Evolutionary conservation across 2,888 invertebrate genomes (phyloP).

Genomic region (Clunio marinus): DNA sequence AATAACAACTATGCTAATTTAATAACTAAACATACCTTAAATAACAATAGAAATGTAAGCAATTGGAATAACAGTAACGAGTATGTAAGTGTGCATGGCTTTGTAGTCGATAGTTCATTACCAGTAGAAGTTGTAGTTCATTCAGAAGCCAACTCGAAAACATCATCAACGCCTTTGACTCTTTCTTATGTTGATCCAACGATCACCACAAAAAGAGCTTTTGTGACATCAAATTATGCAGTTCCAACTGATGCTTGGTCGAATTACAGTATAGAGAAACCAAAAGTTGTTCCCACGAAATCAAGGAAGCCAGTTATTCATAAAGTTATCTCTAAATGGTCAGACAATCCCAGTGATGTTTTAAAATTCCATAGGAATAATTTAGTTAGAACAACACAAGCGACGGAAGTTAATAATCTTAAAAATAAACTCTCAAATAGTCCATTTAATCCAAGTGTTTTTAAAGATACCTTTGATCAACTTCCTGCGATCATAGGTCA

Average conservation of each 20-base stretch:
- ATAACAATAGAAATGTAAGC: constrained; percentile 6
- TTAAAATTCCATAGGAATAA: constrained; percentile 1
- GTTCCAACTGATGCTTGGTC: constrained; percentile 1
- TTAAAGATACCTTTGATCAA: too few species aligned
- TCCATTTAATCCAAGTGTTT: not conserved
- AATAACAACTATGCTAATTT: constrained; percentile 35
- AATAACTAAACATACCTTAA: constrained; percentile 36
- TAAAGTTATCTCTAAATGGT: constrained; percentile 38
- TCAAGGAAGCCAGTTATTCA: constrained; percentile 32
- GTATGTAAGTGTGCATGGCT: not conserved
- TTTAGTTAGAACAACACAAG: not conserved
- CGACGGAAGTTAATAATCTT: constrained; percentile 10
- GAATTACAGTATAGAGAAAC: constrained; percentile 5
- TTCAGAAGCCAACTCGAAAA: constrained; percentile 17
- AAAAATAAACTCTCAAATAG: not conserved
- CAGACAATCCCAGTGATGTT: constrained; percentile 33
- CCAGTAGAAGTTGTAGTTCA: not conserved
- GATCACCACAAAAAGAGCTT: not conserved
- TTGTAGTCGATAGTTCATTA: not conserved
- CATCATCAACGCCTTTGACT: not conserved
- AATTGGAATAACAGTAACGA: constrained; percentile 21
- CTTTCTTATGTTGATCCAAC: not conserved
- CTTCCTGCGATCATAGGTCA: constrained; percentile 12
- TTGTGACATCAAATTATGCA: not conserved
- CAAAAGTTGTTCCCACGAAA: not conserved